Conservation (phyloP, 2,797 vertebrate species). For the Cryptoprocta ferox region DNA sequence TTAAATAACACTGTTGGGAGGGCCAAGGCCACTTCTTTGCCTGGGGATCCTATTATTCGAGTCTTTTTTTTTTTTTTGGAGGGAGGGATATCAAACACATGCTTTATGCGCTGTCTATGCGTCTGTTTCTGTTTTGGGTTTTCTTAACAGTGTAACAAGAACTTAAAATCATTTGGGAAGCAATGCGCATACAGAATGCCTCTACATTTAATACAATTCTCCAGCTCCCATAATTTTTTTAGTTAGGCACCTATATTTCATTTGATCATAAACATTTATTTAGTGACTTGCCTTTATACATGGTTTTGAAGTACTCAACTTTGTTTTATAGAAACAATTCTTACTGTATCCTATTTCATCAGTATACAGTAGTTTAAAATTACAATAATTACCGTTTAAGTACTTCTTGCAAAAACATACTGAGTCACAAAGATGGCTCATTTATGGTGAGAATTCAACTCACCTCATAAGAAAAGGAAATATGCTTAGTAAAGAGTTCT, state of each 20-base stretch:
- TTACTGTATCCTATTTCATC: not conserved
- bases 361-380: not conserved
- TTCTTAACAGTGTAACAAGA: not conserved
- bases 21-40: not conserved
- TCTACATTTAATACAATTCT: not conserved
- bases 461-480: not conserved
- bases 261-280: not conserved
- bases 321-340: not conserved
- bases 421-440: not conserved
- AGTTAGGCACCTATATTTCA: conserved; percentile 11
- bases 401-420: not conserved
- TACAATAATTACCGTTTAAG: not conserved
- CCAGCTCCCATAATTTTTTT: not conserved
- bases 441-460: not conserved
- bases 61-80: not conserved
- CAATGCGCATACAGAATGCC: not conserved
- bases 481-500: not conserved
- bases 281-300: not conserved
- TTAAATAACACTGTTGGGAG: not conserved
- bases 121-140: not conserved
- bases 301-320: not conserved
- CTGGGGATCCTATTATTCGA: not conserved
- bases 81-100: not conserved
- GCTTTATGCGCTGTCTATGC: not conserved
- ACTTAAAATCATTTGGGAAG: not conserved